Conservation (phyloP, 2,113 vertebrate species). For the Beaufortia kweichowensis region DNA sequence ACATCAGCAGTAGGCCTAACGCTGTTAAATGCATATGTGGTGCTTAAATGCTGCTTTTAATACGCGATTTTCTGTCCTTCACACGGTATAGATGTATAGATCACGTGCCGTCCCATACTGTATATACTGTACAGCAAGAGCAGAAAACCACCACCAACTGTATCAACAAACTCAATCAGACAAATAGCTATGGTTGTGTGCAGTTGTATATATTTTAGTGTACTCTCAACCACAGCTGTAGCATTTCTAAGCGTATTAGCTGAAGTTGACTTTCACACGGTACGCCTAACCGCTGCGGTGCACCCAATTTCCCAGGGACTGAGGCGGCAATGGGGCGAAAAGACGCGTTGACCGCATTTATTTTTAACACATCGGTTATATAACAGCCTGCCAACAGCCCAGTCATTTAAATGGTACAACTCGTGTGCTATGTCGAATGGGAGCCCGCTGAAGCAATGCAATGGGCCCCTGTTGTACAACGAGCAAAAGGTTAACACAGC, state of each 20-base stretch:
- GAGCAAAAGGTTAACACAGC: conserved; percentile 75
- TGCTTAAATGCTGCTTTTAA: conserved; percentile 52
- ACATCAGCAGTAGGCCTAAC: conserved; percentile 54
- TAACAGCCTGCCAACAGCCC: conserved; percentile 57
- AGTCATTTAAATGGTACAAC: conserved; percentile 63
- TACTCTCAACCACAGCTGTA: background rate
- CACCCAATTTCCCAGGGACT: conserved; percentile 22
- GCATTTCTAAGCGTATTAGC: conserved; percentile 51
- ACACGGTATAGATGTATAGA: conserved; percentile 43
- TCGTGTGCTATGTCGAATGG: conserved; percentile 61
- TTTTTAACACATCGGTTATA: conserved; percentile 62
- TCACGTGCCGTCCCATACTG: conserved; percentile 17
- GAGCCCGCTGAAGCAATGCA: conserved; percentile 57
- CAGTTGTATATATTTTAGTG: background rate
- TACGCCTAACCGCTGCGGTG: conserved; percentile 50
- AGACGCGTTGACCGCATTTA: conserved; percentile 63
- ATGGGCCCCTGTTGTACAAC: conserved; percentile 58
- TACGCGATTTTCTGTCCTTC: conserved; percentile 28
- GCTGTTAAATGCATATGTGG: conserved; percentile 53
- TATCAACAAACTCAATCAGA: too few relatives aligned
- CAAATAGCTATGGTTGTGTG: too few relatives aligned
- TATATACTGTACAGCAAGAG: background rate
- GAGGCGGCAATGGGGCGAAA: conserved; percentile 5
- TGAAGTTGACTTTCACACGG: conserved; percentile 65
- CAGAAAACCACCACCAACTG: background rate